Evolutionary conservation across 2,888 invertebrate species (phyloP), one percentile per base, ranked within the genome.

Genomic region (Polyploca ridens): DNA sequence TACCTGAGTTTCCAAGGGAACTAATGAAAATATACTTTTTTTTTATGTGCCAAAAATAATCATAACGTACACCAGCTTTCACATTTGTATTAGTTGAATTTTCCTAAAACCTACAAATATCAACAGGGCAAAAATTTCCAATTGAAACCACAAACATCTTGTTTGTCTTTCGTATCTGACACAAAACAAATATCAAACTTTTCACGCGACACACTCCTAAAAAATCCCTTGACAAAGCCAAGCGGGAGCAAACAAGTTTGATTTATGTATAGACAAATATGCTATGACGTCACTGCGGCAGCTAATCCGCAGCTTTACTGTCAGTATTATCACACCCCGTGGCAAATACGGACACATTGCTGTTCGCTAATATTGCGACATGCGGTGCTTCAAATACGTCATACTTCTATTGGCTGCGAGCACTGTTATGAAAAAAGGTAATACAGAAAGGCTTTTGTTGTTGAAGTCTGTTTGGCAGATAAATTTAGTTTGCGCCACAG

Each of bases 281-380:
- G 44, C 38, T 41, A 14, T 61, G 44, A 27, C 61, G 44, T 44
- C 61, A 75, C 69, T 71, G 76, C 66, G 63, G 38, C 63, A 63
- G 67, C 62, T 71, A 72, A 77, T 74, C 72, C 71, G 7, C n/a
- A 61, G 64, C 58, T 69, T 72, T 65, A 64, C 62, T 69, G 76
- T 72, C 68, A 62, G 66, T 27, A 66, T 74, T 70, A 72, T 64
- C 66, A 63, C 63, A 61, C 61, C 61, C 19, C 59, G 8, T 54
- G 46, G 66, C 62, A 70, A 75, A 77, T 70, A 68, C 70, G 65
- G 41, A 61, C 35, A 66, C 41, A 66, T 57, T 58, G 60, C 14
- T 49, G 49, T 19, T 54, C 54, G 19, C 54, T 19, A 19, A 41
- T 61, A 61, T 61, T 61, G 44, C 44, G 6, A 61, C 61, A 27